Evolutionary conservation across 2,888 invertebrate species (phyloP), one percentile per base, ranked within the genome.

Genomic region (Coelogynopora nodosa): DNA sequence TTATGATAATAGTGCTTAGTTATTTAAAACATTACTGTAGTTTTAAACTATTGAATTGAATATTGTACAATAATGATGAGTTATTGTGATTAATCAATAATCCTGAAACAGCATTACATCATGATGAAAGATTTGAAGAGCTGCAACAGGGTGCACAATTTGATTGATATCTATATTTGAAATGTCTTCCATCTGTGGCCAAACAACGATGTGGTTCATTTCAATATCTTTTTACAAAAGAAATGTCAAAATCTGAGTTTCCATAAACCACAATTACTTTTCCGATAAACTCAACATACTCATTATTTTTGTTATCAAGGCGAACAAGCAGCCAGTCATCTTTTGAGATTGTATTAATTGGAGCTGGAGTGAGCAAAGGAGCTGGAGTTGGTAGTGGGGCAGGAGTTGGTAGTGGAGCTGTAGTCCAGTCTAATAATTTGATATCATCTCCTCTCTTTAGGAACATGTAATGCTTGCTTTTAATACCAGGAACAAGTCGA

Each of bases 1-100:
- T 74, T 74, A 74, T 74, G 74, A 74, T 74, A 74, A 13, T 74
- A 74, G 74, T 74, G n/a, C n/a, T n/a, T n/a, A 74, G 23, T 74
- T 74, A 74, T 74, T 74, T 74, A n/a, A 74, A 74, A 74, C 74
- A 74, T 23, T 74, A 49, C 49, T 49, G 49, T 49, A 49, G 49
- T 18, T 49, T 18, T 18, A 18, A 49, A 49, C n/a, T n/a, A n/a
- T n/a, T n/a, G n/a, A n/a, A n/a, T n/a, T n/a, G n/a, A n/a, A n/a
- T n/a, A 49, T 49, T 49, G 49, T 18, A 49, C 49, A 49, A 49
- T 49, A 49, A 49, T 49, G 49, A 49, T 18, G 49, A 49, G 49
- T 49, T 10, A 49, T 49, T 49, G 49, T 18, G 49, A 49, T 49
- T 49, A 49, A 49, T 49, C 49, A 49, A 49, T 49, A 49, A 49